Evolutionary conservation across 1,140 invertebrate genomes (phyloP).

Genomic region (Piezodorus guildinii): DNA sequence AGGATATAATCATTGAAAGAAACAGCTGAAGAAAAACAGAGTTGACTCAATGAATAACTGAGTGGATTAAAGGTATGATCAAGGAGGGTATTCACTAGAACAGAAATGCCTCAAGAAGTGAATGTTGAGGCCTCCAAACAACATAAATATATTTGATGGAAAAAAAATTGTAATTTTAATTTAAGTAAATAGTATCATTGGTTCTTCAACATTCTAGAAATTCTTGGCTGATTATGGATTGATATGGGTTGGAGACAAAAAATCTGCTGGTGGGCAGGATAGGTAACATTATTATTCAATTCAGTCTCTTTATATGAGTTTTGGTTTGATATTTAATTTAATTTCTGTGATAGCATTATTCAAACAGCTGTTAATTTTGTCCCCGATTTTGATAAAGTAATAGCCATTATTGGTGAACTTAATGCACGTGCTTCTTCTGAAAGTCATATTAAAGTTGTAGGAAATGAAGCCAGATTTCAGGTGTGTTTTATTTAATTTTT

Average conservation of each 20-base stretch:
- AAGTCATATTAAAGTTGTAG: background rate
- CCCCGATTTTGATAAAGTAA: conserved; percentile 19
- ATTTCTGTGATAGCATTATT: background rate
- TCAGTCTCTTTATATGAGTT: background rate
- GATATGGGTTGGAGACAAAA: conserved; percentile 16
- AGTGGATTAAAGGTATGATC: too few species aligned
- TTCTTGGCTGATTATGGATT: conserved; percentile 21
- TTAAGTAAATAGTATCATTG: too few species aligned
- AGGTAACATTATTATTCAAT: background rate
- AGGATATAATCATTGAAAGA: too few species aligned
- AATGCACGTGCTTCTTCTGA: conserved; percentile 1
- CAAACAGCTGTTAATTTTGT: conserved; percentile 7
- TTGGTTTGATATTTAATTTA: background rate
- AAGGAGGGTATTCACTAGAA: too few species aligned
- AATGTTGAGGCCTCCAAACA: too few species aligned
- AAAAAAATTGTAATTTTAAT: too few species aligned
- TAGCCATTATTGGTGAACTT: conserved; percentile 12
- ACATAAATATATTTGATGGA: too few species aligned
- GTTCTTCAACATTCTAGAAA: conserved; percentile 10
- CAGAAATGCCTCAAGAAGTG: too few species aligned
- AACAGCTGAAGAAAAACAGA: too few species aligned
- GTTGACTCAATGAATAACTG: too few species aligned
- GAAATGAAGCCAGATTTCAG: conserved; percentile 16
- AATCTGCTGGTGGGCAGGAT: background rate
- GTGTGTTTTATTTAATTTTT: conserved; percentile 3